Evolutionary conservation across 1,140 invertebrate species (phyloP).

Genomic region (Liolophura sinensis): DNA sequence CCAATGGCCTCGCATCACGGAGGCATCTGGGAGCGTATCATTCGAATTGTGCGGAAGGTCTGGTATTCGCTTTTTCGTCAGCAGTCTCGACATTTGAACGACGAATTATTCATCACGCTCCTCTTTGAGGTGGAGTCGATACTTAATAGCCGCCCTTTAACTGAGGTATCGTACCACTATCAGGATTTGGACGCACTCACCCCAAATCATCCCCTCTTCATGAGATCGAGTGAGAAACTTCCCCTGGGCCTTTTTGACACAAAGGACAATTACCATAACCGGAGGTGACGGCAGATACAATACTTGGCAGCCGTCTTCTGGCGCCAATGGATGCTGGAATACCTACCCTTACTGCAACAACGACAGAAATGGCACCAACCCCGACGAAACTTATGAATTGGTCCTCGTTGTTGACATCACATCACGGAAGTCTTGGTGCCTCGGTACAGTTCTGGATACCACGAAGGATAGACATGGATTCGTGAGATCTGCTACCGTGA

Average conservation of each 20-base stretch:
- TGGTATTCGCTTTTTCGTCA: constrained; percentile 1
- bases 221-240: constrained; percentile 11
- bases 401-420: constrained; percentile 26
- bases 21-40: constrained; percentile 49
- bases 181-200: constrained; percentile 22
- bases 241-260: constrained; percentile 17
- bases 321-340: constrained; percentile 23
- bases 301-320: constrained; percentile 32
- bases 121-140: neutral
- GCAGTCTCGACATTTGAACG: constrained; percentile 5
- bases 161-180: constrained; percentile 7
- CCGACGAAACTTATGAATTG: constrained; percentile 24
- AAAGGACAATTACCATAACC: constrained; percentile 18
- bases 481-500: constrained; percentile 15
- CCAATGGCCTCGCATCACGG: constrained; percentile 45
- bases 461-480: constrained; percentile 5
- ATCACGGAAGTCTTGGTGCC: constrained; percentile 25
- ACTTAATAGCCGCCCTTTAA: constrained; percentile 20
- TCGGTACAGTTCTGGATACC: constrained; percentile 12
- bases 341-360: constrained; percentile 16
- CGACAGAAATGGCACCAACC: constrained; percentile 24
- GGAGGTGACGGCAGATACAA: constrained; percentile 33
- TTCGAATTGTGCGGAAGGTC: constrained; percentile 16
- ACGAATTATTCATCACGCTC: constrained; percentile 8
- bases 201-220: constrained; percentile 24